Base-by-base conservation (phyloP, 2,797 vertebrate species). In the Sparidentex hasta region DNA sequence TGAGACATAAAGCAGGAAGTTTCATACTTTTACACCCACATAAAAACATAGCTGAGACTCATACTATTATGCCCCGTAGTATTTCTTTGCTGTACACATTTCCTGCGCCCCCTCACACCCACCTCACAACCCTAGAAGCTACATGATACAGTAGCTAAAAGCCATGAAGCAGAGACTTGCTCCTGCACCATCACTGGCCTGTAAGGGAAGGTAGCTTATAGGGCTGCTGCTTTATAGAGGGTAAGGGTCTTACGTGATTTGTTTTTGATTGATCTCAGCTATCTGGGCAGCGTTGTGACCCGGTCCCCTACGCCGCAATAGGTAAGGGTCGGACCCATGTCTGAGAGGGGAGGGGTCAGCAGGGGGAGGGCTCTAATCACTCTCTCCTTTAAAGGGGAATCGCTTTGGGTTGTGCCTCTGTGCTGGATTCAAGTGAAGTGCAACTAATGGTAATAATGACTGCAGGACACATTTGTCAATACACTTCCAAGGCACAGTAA, bases 261-360 rank as follows among this genome's bases (percentile, higher is more conserved):
- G 97, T 99, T 99, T 99, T 98, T 99, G 97, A 98, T 99, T 99
- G 97, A 98, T 98, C 98, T 99, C 97, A 99, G 98, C 98, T 99
- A 99, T 99, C 98, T 98, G 97, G 98, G 97, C 98, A 99, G 97
- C 98, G 97, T 98, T 98, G 97, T 99, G 98, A 98, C 97, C 98
- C 97, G 97, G 96, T 96, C 97, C 97, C 97, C 98, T 96, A 97
- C 97, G 96, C 96, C 97, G 95, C 98, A 98, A 99, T 99, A 99
- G 98, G 98, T 99, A 99, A 99, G 98, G 98, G 98, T 96, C 96
- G 96, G 95, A 97, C 97, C 97, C 97, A 97, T 97, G 98, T 97
- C 96, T 95, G 97, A 96, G 96, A 96, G 96, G 96, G 96, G 95
- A 96, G 96, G 96, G 96, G 90, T 95, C 96, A 96, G 95, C 95